Evolutionary conservation across 1,140 invertebrate species (phyloP), one percentile per base, ranked within the genome.

Genomic region (Drosophila rufa): DNA sequence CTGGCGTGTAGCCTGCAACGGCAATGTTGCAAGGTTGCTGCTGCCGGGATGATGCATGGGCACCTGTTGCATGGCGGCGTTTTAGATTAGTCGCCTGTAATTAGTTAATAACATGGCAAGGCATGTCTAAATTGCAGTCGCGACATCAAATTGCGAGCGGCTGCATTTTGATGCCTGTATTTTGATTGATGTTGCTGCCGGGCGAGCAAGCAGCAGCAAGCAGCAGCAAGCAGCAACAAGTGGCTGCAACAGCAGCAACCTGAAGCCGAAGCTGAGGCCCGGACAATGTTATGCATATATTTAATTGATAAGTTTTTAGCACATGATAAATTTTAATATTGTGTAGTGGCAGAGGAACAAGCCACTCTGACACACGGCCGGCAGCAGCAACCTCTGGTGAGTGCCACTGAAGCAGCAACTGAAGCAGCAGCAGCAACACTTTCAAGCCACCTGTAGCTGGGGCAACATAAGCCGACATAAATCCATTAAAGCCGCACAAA

Each of bases 291-390:
- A 92, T 92, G 84, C 91, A 92, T 79, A 79, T 73, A 81, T 91
- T 92, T 92, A 92, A 92, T 92, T 92, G 91, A 92, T 92, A 91
- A 90, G 89, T 92, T 92, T 92, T 92, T 92, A 92, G 84, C 91
- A 92, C 91, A 91, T 92, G 91, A 92, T 92, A 92, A 91, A 92
- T 92, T 92, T 92, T 92, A 86, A 91, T 91, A 81, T 83, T 71
- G 75, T 85, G 68, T 77, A 80, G 78, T 25, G 64, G 64, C 30
- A 19, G 58, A 60, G 51, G 61, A 42, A 64, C 61, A 58, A 59
- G 60, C 17, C 33, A 58, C 60, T 56, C 50, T 43, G 17, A 43
- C 17, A 43, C 55, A 64, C 14, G 14, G 60, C 46, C 56, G 58
- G 19, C 27, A 65, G 57, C 70, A 71, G 40, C 78, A 46, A n/a